Percentiles rank a stretch among this genome's conserved stretches.
Evolutionary conservation across 2,113 vertebrate species (phyloP).

Genomic region (Caloenas nicobarica): DNA sequence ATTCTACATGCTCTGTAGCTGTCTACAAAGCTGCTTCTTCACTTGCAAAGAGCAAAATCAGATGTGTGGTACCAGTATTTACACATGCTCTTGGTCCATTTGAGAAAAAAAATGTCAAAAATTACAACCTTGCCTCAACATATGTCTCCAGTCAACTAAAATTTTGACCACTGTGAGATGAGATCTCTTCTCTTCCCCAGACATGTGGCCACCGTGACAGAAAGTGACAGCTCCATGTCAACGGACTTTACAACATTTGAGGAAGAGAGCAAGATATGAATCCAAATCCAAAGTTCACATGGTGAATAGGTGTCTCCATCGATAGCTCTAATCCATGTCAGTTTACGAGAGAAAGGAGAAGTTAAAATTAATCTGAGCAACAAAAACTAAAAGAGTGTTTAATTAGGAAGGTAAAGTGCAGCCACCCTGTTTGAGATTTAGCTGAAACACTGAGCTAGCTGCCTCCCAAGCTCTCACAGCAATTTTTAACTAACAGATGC

Average conservation of each 20-base stretch:
- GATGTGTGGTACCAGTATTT: not conserved
- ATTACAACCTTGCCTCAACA: not conserved
- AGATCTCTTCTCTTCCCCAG: not conserved
- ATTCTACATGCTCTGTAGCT: fast-evolving
- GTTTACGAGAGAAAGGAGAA: not conserved
- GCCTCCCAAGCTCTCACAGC: conserved; percentile 22
- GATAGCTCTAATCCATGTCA: fast-evolving
- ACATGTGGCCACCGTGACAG: not conserved
- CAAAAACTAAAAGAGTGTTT: not conserved
- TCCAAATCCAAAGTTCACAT: not conserved
- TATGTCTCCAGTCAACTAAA: not conserved
- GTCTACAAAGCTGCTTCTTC: not conserved
- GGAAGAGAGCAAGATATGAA: not conserved
- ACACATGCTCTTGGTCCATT: fast-evolving
- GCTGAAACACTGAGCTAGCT: not conserved
- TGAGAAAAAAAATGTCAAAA: not conserved
- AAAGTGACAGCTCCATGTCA: not conserved
- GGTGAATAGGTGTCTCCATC: not conserved
- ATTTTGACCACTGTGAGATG: not conserved
- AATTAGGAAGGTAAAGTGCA: not conserved
- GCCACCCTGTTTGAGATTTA: not conserved
- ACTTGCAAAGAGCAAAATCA: not conserved
- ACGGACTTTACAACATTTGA: not conserved
- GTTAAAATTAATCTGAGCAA: not conserved
- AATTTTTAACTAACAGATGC: conserved; percentile 64